Evolutionary conservation across 2,113 vertebrate species (phyloP).

Genomic region (Erpornis zantholeuca): DNA sequence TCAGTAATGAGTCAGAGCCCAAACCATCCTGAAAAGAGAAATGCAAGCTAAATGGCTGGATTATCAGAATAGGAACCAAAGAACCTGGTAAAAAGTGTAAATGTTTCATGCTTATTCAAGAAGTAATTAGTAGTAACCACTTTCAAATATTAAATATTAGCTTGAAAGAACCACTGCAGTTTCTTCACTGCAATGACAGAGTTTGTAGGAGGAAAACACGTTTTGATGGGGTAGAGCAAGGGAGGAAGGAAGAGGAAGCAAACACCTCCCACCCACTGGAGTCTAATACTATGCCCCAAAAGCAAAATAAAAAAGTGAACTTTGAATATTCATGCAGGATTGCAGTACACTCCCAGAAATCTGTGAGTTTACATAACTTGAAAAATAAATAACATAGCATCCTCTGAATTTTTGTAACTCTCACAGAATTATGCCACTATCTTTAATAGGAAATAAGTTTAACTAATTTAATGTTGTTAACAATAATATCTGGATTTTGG

Average conservation of each 20-base stretch:
- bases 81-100: neutral
- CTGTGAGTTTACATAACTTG: neutral
- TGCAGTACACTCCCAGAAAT: neutral
- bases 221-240: neutral
- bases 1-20: neutral
- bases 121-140: neutral
- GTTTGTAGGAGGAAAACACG: neutral
- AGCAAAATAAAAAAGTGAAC: neutral
- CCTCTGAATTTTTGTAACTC: neutral
- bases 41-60: neutral
- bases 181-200: neutral
- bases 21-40: neutral
- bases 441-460: neutral
- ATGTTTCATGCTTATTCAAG: neutral
- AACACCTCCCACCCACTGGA: neutral
- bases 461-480: neutral
- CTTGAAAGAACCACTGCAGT: neutral
- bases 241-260: neutral
- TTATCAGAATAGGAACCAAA: neutral
- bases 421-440: neutral
- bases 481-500: neutral
- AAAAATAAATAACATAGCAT: neutral
- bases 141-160: neutral
- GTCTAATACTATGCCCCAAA: neutral
- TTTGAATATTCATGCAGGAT: neutral